phyloP scores from a whole-genome alignment of 2,113 vertebrate genomes.

The Chaetodon trifascialis region DNA sequence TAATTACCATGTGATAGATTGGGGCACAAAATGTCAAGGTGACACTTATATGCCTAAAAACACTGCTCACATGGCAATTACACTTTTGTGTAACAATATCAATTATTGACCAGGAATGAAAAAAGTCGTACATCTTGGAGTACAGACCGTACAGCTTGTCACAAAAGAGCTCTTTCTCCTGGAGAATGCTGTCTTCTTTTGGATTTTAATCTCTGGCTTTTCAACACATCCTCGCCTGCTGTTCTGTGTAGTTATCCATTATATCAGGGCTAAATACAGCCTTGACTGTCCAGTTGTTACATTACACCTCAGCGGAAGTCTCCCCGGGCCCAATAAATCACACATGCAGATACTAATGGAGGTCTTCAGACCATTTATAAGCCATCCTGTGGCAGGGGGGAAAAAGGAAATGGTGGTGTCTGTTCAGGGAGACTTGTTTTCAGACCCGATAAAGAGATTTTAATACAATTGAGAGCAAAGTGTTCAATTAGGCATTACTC shows the following conservation, averaged over 20 bases:
- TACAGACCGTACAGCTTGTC: constrained; percentile 1
- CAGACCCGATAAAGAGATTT: constrained; percentile 25
- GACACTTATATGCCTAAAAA: constrained; percentile 35
- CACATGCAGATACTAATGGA: constrained; percentile 57
- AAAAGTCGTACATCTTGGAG: background rate
- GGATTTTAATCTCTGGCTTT: constrained; percentile 52
- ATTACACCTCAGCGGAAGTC: constrained; percentile 65
- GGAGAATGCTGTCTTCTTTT: constrained; percentile 17
- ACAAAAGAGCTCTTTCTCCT: constrained; percentile 6
- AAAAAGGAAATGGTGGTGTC: background rate
- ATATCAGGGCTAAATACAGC: constrained; percentile 66
- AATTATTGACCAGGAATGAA: constrained; percentile 9
- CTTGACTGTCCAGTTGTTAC: constrained; percentile 74
- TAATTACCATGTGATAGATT: constrained; percentile 50
- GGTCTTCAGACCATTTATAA: constrained; percentile 60
- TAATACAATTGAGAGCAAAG: constrained; percentile 49
- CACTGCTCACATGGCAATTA: constrained; percentile 13
- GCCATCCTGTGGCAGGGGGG: constrained; percentile 25
- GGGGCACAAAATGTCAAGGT: constrained; percentile 58
- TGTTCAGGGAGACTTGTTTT: constrained; percentile 29
- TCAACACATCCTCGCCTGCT: constrained; percentile 10
- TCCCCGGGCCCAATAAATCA: constrained; percentile 68
- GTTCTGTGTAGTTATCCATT: constrained; percentile 66
- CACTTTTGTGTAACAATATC: constrained; percentile 28
- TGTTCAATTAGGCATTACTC: constrained; percentile 47